Evolutionary conservation across 2,113 vertebrate species (phyloP).

Genomic region (Pygoscelis adeliae): DNA sequence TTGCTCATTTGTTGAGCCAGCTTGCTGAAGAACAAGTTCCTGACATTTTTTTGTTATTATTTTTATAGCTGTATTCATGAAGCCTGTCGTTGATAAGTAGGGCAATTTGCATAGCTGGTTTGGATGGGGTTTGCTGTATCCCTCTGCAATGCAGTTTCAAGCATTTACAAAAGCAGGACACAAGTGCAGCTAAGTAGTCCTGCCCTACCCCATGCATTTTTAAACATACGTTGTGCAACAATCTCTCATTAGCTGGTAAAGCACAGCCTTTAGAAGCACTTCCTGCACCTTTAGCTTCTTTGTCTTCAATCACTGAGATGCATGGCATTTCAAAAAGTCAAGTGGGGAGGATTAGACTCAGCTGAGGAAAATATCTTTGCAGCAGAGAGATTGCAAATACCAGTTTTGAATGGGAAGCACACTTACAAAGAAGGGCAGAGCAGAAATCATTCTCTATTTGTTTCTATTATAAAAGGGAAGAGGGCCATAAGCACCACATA

Average conservation of each 20-base stretch:
- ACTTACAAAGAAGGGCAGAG: background rate
- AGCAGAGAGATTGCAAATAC: background rate
- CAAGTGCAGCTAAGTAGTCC: background rate
- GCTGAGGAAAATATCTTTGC: background rate
- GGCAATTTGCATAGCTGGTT: background rate
- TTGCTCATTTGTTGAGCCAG: background rate
- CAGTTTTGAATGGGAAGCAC: background rate
- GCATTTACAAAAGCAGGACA: background rate
- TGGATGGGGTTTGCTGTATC: background rate
- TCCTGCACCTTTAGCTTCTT: background rate
- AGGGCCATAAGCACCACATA: background rate
- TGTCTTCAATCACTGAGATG: background rate
- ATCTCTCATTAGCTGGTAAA: background rate
- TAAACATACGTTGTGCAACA: background rate
- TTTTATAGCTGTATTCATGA: background rate
- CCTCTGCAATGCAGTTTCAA: background rate
- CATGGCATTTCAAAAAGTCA: constrained; percentile 18
- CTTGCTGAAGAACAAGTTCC: background rate
- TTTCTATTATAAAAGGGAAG: background rate
- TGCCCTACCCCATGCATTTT: background rate
- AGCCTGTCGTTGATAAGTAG: background rate
- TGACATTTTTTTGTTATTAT: background rate
- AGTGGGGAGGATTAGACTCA: background rate
- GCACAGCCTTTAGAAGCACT: background rate
- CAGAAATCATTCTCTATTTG: background rate